Evolutionary conservation across 2,888 invertebrate genomes (phyloP).

Genomic region (Heliconius aoede): DNA sequence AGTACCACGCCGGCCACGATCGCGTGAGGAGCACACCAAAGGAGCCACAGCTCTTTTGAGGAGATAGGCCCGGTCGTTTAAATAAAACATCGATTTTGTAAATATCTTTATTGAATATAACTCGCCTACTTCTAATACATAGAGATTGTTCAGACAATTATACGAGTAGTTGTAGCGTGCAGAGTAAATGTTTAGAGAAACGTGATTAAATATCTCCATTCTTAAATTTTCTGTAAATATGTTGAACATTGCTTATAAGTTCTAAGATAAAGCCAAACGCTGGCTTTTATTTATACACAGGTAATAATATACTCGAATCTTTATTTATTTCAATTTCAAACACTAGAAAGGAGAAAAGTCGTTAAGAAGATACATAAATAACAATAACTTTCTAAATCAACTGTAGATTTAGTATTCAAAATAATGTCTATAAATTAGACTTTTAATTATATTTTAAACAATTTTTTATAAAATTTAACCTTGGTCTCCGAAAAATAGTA

Average conservation of each 20-base stretch:
- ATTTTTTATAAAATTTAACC: not conserved
- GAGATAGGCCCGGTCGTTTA: not conserved
- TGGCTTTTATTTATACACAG: not conserved
- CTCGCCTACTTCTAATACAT: conserved; percentile 10
- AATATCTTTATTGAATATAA: conserved; percentile 11
- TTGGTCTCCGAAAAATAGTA: conserved; percentile 4
- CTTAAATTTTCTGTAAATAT: not conserved
- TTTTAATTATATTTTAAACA: not conserved
- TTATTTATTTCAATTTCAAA: too few species aligned
- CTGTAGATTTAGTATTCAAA: not conserved
- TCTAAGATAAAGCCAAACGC: not conserved
- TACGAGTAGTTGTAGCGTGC: conserved; percentile 13
- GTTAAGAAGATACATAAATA: too few species aligned
- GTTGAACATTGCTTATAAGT: not conserved
- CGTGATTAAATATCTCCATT: not conserved
- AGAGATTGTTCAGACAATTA: conserved; percentile 10
- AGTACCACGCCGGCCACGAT: too few species aligned
- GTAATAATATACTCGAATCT: too few species aligned
- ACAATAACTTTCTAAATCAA: not conserved
- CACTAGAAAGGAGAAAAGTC: too few species aligned
- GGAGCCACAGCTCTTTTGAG: too few species aligned
- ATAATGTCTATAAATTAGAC: not conserved
- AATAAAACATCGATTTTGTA: conserved; percentile 2
- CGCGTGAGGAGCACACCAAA: too few species aligned
- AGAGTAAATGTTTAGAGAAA: conserved; percentile 3